phyloP scores from a whole-genome alignment of 2,113 vertebrate species.

The Perca flavescens region DNA sequence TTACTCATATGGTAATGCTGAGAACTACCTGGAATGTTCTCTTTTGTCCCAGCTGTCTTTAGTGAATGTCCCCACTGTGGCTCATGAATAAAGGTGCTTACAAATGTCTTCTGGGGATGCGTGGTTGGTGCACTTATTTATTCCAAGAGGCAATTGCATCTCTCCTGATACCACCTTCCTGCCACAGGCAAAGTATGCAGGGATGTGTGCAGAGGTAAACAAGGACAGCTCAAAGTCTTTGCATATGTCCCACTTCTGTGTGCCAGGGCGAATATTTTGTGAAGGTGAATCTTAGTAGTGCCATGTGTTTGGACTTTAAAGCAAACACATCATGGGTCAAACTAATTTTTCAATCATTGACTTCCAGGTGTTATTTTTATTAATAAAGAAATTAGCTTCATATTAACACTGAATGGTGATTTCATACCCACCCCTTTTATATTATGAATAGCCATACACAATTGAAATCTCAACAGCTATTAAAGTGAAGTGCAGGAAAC shows the following conservation, averaged over 20 bases:
- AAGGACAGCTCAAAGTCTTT: slow-evolving; percentile 76
- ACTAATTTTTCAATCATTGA: neutral
- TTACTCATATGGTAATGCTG: neutral
- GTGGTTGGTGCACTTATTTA: slow-evolving; percentile 68
- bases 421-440: neutral
- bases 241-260: slow-evolving; percentile 60
- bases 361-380: neutral
- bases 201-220: slow-evolving; percentile 69
- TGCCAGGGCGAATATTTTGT: slow-evolving; percentile 58
- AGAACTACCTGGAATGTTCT: neutral
- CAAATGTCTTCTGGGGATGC: slow-evolving; percentile 40
- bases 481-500: neutral
- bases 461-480: neutral
- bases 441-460: neutral
- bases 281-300: slow-evolving; percentile 67
- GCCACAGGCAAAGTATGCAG: slow-evolving; percentile 66
- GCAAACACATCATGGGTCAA: slow-evolving; percentile 3
- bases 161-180: slow-evolving; percentile 55
- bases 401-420: neutral
- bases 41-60: slow-evolving; percentile 53
- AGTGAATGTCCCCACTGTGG: slow-evolving; percentile 24
- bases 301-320: slow-evolving; percentile 56
- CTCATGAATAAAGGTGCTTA: slow-evolving; percentile 61
- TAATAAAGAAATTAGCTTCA: neutral
- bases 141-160: slow-evolving; percentile 66